Evolutionary conservation across 2,888 invertebrate species (phyloP).

Genomic region (Aporophyla lueneburgensis): DNA sequence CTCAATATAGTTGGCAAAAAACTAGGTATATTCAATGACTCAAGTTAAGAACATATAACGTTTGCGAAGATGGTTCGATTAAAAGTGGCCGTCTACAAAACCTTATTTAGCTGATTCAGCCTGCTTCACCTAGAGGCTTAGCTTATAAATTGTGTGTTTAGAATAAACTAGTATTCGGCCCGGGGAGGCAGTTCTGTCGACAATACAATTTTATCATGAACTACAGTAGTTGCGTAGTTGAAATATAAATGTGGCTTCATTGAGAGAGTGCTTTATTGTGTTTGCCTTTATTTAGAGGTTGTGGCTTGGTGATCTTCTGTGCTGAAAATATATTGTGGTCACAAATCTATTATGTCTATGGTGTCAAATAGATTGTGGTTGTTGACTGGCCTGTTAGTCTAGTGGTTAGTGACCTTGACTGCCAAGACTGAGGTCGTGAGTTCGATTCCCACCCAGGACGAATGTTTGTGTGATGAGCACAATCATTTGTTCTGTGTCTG

Average conservation of each 20-base stretch:
- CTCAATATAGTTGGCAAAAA: no score
- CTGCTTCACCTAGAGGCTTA: not conserved
- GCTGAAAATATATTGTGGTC: not conserved
- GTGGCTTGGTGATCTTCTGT: not conserved
- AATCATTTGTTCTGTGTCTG: no score
- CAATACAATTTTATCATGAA: slow-evolving; percentile 6
- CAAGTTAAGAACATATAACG: not conserved
- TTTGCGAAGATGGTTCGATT: not conserved
- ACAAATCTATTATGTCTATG: no score
- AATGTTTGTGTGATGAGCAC: no score
- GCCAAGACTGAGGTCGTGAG: no score
- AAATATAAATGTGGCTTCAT: not conserved
- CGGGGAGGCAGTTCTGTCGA: not conserved
- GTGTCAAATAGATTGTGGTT: no score
- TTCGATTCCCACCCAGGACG: no score
- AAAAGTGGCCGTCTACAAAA: not conserved
- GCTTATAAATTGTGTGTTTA: slow-evolving; percentile 44
- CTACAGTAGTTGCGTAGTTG: not conserved
- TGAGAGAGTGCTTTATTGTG: not conserved
- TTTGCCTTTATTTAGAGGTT: not conserved
- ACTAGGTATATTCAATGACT: not conserved
- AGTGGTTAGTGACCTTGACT: no score
- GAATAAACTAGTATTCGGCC: not conserved
- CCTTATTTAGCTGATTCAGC: slow-evolving; percentile 2
- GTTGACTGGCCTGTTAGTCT: no score